Evolutionary conservation across 2,797 vertebrate species (phyloP), one percentile per base, ranked within the genome.

Genomic region (Phoeniculus purpureus): DNA sequence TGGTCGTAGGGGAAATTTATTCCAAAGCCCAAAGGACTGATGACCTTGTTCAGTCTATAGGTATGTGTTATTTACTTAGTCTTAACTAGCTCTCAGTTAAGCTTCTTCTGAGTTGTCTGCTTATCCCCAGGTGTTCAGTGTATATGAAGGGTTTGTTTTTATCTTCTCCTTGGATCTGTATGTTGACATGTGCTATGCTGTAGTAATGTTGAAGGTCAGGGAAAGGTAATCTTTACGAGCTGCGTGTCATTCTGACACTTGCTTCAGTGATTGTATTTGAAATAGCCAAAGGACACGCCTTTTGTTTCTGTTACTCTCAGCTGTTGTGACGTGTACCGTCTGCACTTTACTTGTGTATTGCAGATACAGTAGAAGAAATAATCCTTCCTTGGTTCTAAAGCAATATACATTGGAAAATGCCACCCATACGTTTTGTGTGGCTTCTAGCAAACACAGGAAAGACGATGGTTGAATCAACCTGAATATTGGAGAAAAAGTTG

Each of bases 151-250:
- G 47, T 85, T 77, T 82, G 55, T 25, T 85, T 34, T 82, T 94
- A 67, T 89, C 79, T 86, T 76, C 58, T 65, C 71, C 67, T 91
- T 91, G 58, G 64, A 71, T 90, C 64, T 88, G 64, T 54, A 13
- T 67, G 26, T 86, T 86, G 87, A 61, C 61, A 66, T 1, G 0
- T 59, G 77, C 17, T 79, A 17, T 3, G 34, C 51, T 74, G 15
- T 51, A 51, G 64, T 73, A 48, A 29, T n/a, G 17, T 27, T 90
- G 83, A 84, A 94, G 83, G 74, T 88, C 81, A 65, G n/a, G 60
- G 31, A 71, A 83, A 82, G 81, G 74, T 66, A 78, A 72, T 89
- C 76, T 77, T 76, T 34, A 48, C 13, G 59, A 56, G 25, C 27
- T 80, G 8, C n/a, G n/a, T 77, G 23, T 72, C 61, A 48, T 74